phyloP scores from a whole-genome alignment of 1,140 invertebrate genomes.

The Monochamus saltuarius region DNA sequence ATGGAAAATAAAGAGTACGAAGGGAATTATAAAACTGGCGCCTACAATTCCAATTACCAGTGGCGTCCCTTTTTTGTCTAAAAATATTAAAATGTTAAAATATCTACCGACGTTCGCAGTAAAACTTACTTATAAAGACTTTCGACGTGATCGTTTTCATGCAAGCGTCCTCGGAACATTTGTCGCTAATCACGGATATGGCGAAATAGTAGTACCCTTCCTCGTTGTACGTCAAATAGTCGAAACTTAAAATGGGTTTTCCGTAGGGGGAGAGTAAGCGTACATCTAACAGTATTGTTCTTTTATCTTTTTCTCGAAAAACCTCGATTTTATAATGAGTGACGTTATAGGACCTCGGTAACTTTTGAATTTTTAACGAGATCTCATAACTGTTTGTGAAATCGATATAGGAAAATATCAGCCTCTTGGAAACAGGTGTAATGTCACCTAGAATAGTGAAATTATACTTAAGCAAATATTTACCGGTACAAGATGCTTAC shows the following conservation, averaged over 20 bases:
- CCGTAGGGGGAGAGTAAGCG: slow-evolving; percentile 16
- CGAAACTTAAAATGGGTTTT: slow-evolving; percentile 14
- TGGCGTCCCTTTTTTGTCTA: slow-evolving; percentile 34
- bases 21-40: slow-evolving; percentile 40
- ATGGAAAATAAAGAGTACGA: slow-evolving; percentile 36
- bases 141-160: slow-evolving; percentile 29
- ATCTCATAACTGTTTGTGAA: slow-evolving; percentile 25
- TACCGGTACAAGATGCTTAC: not conserved
- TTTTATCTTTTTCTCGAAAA: slow-evolving; percentile 29
- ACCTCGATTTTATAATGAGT: slow-evolving; percentile 36
- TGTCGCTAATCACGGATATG: slow-evolving; percentile 26
- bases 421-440: slow-evolving; percentile 1
- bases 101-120: not conserved
- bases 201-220: slow-evolving; percentile 38
- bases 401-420: slow-evolving; percentile 25
- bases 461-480: not conserved
- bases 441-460: slow-evolving; percentile 9
- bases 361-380: slow-evolving; percentile 27
- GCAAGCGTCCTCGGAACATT: slow-evolving; percentile 33
- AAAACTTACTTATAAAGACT: slow-evolving; percentile 34
- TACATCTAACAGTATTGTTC: slow-evolving; percentile 29
- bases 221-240: slow-evolving; percentile 36
- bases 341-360: slow-evolving; percentile 26
- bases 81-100: slow-evolving; percentile 11
- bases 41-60: slow-evolving; percentile 40